Base-by-base conservation (phyloP, 1,140 invertebrate genomes). In the Drosophila kikkawai region DNA sequence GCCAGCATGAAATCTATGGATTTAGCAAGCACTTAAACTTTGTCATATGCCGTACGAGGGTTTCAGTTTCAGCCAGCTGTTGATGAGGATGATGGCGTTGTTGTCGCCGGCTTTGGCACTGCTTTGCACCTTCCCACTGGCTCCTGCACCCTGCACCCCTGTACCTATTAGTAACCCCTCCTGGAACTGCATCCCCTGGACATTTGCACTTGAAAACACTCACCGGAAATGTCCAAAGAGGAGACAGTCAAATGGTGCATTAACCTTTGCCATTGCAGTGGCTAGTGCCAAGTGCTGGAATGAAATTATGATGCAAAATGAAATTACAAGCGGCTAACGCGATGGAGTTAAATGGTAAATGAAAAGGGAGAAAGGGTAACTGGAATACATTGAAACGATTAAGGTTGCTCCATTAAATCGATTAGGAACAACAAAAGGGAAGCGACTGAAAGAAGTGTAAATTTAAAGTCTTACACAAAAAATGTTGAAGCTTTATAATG, bases 1-100 rank as follows among this genome's bases (percentile, higher is more conserved):
- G 84, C 84, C 84, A 88, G 84, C 84, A 88, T 90, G 84, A 90
- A 90, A 90, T 90, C 85, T 85, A 85, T 82, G 85, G 85, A 90
- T 90, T 90, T 90, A 90, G 79, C 81, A 78, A 90, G 85, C 85
- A 90, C 85, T 90, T 90, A 90, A 90, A 90, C 85, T 90, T 90
- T 90, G 85, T 91, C 85, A 87, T 88, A 88, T 50, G 68, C 59
- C 73, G 64, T 34, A 55, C 39, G 42, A 22, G 60, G 73, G 29
- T 34, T 50, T 26, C 32, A 55, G 29, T 34, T 50, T 26, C 32
- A 55, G 59, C 36, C 51, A 53, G 44, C 19, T 57, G 71, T 65
- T 64, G 61, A 75, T 79, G 61, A 79, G 61, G 58, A 66, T 80
- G 50, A 51, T 68, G 68, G 58, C 47, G 75, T 51, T 71, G 74